phyloP scores from a whole-genome alignment of 2,113 vertebrate genomes.

The Prochilodus magdalenae region DNA sequence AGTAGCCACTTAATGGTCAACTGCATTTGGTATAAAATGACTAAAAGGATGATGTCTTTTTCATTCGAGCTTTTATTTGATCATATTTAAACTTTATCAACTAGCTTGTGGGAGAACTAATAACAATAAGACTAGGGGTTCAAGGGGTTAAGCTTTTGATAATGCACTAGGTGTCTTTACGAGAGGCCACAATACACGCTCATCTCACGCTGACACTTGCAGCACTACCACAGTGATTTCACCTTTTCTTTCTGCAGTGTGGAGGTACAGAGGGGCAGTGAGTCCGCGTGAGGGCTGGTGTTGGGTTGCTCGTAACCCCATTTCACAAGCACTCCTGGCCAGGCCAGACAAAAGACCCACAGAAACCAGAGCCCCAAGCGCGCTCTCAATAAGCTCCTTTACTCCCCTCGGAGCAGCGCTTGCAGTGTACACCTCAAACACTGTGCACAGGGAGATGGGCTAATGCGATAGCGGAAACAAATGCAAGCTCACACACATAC shows the following conservation, averaged over 20 bases:
- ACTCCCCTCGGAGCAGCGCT: constrained; percentile 56
- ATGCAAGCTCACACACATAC: constrained; percentile 24
- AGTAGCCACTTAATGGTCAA: too few species aligned
- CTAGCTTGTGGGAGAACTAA: too few species aligned
- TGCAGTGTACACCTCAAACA: constrained; percentile 72
- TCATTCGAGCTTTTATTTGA: too few species aligned
- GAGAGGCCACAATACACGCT: constrained; percentile 7
- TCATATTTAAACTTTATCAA: too few species aligned
- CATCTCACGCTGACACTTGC: constrained; percentile 10
- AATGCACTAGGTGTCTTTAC: neutral
- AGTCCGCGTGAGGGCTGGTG: constrained; percentile 68
- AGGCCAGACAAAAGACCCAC: constrained; percentile 73
- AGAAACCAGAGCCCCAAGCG: constrained; percentile 73
- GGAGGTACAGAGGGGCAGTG: constrained; percentile 55
- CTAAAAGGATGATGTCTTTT: too few species aligned
- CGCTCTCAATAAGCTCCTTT: constrained; percentile 75
- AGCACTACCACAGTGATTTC: constrained; percentile 24
- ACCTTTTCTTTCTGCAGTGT: constrained; percentile 47
- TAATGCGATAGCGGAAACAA: constrained; percentile 64
- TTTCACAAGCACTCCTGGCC: constrained; percentile 71
- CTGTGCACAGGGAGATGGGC: constrained; percentile 68
- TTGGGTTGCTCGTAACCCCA: constrained; percentile 75
- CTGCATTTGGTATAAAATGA: too few species aligned
- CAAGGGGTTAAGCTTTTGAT: neutral
- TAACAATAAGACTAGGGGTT: too few species aligned